Conservation (phyloP, 2,113 vertebrate genomes). For the Prochilodus magdalenae region DNA sequence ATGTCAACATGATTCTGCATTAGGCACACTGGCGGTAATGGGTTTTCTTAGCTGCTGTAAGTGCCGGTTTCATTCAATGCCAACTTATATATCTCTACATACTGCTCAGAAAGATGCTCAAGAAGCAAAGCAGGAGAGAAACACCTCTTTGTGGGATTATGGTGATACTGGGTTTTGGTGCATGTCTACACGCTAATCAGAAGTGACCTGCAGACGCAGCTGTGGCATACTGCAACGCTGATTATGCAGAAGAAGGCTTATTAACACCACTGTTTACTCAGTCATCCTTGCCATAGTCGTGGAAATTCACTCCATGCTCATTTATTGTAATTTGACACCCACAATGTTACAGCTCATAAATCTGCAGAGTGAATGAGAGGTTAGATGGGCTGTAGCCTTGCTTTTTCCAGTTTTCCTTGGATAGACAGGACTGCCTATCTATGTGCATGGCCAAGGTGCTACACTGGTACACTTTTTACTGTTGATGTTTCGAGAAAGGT, state of each 20-base stretch:
- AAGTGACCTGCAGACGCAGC: conserved; percentile 36
- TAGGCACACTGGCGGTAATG: not conserved
- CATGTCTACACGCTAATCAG: conserved; percentile 34
- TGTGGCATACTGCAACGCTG: conserved; percentile 8
- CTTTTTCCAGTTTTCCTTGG: not conserved
- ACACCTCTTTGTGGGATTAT: not conserved
- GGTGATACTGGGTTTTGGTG: not conserved
- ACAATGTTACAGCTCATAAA: conserved; percentile 35
- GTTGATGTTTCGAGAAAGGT: no score
- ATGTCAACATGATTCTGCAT: not conserved
- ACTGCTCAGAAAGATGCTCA: not conserved
- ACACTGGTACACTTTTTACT: no score
- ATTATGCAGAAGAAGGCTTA: conserved; percentile 36
- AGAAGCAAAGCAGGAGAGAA: not conserved
- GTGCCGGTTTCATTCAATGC: not conserved
- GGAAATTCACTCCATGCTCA: conserved; percentile 36
- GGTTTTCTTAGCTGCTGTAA: not conserved
- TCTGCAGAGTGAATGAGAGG: conserved; percentile 7
- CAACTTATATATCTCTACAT: not conserved
- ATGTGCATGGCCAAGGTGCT: no score
- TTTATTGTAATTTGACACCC: conserved; percentile 42
- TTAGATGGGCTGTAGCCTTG: conserved; percentile 6
- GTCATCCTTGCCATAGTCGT: conserved; percentile 29
- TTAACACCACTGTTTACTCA: conserved; percentile 45
- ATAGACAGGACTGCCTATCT: not conserved